These are phyloP conservation scores for Puffinus mauretanicus DNA, from an alignment of 2,113 vertebrate genomes.

Conservation along the genomic window DNA sequence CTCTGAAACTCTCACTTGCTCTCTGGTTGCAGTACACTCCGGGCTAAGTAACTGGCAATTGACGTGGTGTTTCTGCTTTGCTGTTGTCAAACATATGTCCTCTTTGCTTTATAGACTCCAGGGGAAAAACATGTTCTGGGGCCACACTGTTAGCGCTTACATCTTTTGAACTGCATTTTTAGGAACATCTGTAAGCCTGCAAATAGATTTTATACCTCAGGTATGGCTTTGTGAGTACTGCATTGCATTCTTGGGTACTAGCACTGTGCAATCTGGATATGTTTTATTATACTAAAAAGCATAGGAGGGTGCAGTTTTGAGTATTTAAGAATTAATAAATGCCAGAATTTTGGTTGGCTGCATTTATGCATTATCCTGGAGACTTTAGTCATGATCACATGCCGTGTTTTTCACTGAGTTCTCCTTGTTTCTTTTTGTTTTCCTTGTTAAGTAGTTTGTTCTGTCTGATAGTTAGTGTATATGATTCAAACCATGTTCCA, in stretches of 20 bases:
- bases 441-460: neutral
- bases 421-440: neutral
- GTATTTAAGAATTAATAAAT: neutral
- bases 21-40: neutral
- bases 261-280: neutral
- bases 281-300: neutral
- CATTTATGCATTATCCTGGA: neutral
- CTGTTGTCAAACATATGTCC: neutral
- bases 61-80: neutral
- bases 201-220: neutral
- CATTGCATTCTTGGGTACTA: neutral
- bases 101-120: neutral
- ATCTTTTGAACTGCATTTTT: neutral
- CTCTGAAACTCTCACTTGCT: neutral
- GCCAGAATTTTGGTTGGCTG: neutral
- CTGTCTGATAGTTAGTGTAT: neutral
- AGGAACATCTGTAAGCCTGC: neutral
- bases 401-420: neutral
- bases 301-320: neutral
- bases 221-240: neutral
- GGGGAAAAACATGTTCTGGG: neutral
- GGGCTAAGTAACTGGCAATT: neutral
- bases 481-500: neutral
- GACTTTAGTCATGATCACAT: neutral
- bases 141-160: neutral